Percentiles rank a stretch among this genome's conserved stretches.
Evolutionary conservation across 2,113 vertebrate genomes (phyloP).

Genomic region (Notiomystis cincta): DNA sequence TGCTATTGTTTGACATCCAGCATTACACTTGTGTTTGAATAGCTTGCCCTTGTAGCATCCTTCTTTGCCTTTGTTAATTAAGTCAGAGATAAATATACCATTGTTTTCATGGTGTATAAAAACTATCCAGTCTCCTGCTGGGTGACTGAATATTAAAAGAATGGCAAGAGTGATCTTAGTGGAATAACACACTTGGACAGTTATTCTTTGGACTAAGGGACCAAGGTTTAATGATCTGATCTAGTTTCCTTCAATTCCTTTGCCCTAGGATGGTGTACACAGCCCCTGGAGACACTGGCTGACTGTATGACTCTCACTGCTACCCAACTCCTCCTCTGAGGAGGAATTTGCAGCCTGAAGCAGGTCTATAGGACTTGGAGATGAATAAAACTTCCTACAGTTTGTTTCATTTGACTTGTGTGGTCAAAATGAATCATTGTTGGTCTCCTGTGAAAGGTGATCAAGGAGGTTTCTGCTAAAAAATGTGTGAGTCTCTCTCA

Average conservation of each 20-base stretch:
- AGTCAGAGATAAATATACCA: slow-evolving; percentile 45
- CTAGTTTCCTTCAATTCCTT: not conserved
- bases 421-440: not conserved
- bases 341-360: not conserved
- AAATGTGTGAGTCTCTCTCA: not conserved
- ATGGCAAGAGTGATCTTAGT: not conserved
- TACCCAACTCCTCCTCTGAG: not conserved
- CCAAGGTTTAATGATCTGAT: not conserved
- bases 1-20: slow-evolving; percentile 67
- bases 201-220: not conserved
- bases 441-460: not conserved
- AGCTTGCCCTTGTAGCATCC: slow-evolving; percentile 52
- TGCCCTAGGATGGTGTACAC: not conserved
- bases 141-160: not conserved
- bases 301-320: not conserved
- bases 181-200: not conserved
- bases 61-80: slow-evolving; percentile 51
- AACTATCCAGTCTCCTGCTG: not conserved
- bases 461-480: not conserved
- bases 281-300: not conserved
- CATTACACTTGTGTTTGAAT: slow-evolving; percentile 59
- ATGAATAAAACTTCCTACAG: not conserved
- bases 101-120: slow-evolving; percentile 43
- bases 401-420: not conserved
- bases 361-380: not conserved